These are phyloP conservation scores for Rhagophthalmus giganteus DNA, from an alignment of 2,888 invertebrate species.

Conservation along the genomic window DNA sequence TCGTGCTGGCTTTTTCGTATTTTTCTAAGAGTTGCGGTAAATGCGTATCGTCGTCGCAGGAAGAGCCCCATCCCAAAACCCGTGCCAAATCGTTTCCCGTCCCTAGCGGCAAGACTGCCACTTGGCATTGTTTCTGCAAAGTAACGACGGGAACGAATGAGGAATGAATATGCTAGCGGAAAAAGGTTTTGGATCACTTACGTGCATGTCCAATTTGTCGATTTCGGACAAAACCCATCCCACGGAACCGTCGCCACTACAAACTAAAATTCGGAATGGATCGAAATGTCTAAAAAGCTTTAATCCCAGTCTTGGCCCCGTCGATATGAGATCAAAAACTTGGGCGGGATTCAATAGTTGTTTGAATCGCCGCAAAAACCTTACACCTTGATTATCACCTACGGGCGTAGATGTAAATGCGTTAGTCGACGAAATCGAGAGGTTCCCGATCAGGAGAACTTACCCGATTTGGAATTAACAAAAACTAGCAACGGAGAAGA, in stretches of 20 bases:
- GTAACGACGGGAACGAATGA: no score
- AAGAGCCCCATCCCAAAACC: constrained; percentile 94
- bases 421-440: no score
- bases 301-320: constrained; percentile 81
- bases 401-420: no score
- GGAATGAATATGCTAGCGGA: no score
- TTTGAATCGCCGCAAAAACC: constrained; percentile 92
- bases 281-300: constrained; percentile 93
- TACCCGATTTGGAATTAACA: constrained; percentile 93
- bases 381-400: constrained; percentile 97
- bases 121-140: constrained; percentile 86
- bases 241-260: constrained; percentile 97
- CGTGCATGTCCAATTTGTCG: constrained; percentile 92
- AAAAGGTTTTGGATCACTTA: no score
- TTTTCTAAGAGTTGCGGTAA: constrained; percentile 88
- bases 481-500: constrained; percentile 85
- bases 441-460: not conserved
- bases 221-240: constrained; percentile 98
- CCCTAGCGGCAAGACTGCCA: constrained; percentile 92
- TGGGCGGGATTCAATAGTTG: constrained; percentile 96
- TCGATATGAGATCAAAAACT: constrained; percentile 93
- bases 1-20: constrained; percentile 95
- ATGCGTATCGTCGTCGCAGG: constrained; percentile 94
- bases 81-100: constrained; percentile 96
- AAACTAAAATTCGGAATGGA: constrained; percentile 92